phyloP scores from a whole-genome alignment of 37 sponge, comb jelly and placozoan species.

The Chondrosia reniformis region DNA sequence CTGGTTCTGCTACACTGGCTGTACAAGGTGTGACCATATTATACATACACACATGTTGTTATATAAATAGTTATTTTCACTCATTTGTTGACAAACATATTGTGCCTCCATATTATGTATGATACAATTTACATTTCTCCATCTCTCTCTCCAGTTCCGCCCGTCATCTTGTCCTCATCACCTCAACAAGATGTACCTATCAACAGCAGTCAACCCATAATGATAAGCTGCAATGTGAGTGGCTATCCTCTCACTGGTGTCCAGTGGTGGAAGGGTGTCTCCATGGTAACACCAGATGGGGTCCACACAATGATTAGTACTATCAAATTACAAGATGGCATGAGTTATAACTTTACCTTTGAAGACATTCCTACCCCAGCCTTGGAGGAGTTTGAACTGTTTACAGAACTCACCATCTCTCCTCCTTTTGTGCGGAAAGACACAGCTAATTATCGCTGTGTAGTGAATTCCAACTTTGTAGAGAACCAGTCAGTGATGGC shows the following conservation, averaged over 20 bases:
- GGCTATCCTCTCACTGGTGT: neutral
- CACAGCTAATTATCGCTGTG: slow-evolving; percentile 68
- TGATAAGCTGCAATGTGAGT: neutral
- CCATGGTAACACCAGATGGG: no score
- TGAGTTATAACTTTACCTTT: neutral
- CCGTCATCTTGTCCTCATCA: slow-evolving; percentile 35
- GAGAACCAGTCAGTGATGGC: slow-evolving; percentile 4
- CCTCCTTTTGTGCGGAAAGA: slow-evolving; percentile 31
- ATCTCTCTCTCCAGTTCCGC: slow-evolving; percentile 52
- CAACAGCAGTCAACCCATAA: neutral
- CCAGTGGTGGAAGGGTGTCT: neutral
- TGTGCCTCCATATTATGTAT: neutral
- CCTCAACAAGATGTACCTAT: slow-evolving; percentile 1
- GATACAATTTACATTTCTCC: neutral
- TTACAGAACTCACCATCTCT: slow-evolving; percentile 32
- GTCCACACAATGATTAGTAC: neutral
- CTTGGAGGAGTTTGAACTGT: slow-evolving; percentile 32
- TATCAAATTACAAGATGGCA: slow-evolving; percentile 5
- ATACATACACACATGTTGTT: no score
- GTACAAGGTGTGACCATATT: slow-evolving; percentile 65
- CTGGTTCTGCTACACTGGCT: slow-evolving; percentile 40
- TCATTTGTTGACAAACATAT: neutral
- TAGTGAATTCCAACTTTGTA: slow-evolving; percentile 26
- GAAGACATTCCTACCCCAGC: neutral
- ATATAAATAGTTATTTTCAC: no score